Base-by-base conservation (phyloP, 2,888 invertebrate genomes). In the Diaperis boleti region DNA sequence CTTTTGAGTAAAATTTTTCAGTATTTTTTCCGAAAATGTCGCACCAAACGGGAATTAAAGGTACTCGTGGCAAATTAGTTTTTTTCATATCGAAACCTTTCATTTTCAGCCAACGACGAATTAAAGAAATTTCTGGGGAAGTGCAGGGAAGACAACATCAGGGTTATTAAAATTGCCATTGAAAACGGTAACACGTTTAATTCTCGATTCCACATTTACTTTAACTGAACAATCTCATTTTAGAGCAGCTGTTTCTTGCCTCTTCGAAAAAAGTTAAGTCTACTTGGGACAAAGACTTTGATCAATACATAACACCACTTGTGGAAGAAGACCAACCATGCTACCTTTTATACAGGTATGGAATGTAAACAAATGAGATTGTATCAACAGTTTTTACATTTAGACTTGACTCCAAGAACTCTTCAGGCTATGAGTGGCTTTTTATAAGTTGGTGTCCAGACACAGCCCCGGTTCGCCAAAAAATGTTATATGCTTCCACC, bases 401-500 rank as follows among this genome's bases (percentile, higher is more conserved):
- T 76, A 90, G 92, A 66, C 83, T 95, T 69, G 95, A 95, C 76
- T 84, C 87, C 14, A 91, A 89, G 76, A 91, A 91, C 68, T 87
- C 92, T 7, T 85, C 90, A 4, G 95, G 95, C 0, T 90, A 93
- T 81, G 92, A 95, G 74, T 99, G 98, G 98, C 81, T 98, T 5
- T 85, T 96, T 54, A 89, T 96, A 54, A 93, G 93, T 72, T 99
- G 97, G 95, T 94, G 92, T 0, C 98, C 98, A 0, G 98, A 98
- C 76, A 88, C 87, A 59, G 93, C 97, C 0, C 89, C 92, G 0
- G 91, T 98, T 2, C 85, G 98, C 59, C 91, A 96, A 76, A 99
- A 99, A 82, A 98, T 99, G 98, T 83, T 99, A 54, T 97, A 97
- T 76, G 98, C 98, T 0, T 97, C 96, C 0, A 98, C 98, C 0